phyloP scores from a whole-genome alignment of 1,140 invertebrate species.

The Coptotermes formosanus region DNA sequence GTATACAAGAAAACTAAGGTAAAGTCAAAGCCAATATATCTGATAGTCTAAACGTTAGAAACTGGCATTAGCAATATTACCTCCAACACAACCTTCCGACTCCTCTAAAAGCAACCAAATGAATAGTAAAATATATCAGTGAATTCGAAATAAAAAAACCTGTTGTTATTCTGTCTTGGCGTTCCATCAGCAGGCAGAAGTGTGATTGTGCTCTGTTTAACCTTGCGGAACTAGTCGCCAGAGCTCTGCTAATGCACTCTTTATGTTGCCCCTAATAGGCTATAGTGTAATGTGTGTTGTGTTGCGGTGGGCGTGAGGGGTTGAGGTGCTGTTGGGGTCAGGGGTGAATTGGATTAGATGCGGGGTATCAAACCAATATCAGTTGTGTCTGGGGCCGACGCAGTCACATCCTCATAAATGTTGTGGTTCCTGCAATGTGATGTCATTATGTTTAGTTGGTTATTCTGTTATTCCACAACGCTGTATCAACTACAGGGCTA shows the following conservation, averaged over 20 bases:
- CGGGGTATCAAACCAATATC: not conserved
- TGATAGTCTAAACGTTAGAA: no score
- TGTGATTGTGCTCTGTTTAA: slow-evolving; percentile 18
- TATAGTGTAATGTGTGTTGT: slow-evolving; percentile 16
- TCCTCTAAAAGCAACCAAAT: slow-evolving; percentile 4
- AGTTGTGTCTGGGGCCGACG: not conserved
- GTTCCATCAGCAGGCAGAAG: not conserved
- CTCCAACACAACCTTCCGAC: not conserved
- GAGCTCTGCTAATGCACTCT: slow-evolving; percentile 5
- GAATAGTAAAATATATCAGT: slow-evolving; percentile 17
- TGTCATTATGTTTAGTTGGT: no score
- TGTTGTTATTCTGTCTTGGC: not conserved
- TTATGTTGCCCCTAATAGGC: not conserved
- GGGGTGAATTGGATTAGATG: not conserved
- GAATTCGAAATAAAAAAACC: not conserved
- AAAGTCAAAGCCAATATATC: no score
- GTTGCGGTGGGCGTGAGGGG: not conserved
- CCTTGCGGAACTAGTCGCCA: slow-evolving; percentile 8
- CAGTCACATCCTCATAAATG: not conserved
- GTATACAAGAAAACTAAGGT: no score
- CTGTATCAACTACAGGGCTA: no score
- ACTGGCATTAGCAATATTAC: no score
- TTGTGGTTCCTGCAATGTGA: not conserved
- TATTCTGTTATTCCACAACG: no score
- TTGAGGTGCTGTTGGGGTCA: not conserved